Base-by-base conservation (phyloP, 2,888 invertebrate species). In the Agelastica alni region DNA sequence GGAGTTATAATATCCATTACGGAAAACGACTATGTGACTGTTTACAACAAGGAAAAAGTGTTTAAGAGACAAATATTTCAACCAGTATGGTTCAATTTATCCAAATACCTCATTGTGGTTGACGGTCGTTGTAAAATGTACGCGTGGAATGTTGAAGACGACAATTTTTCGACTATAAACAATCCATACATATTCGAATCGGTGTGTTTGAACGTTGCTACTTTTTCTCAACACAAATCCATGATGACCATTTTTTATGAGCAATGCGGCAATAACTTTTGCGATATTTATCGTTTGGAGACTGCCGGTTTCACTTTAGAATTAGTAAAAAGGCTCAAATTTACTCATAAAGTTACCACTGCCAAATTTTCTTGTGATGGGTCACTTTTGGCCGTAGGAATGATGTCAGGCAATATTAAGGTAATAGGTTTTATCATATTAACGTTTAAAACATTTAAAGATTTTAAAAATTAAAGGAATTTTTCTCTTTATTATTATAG, bases 341-440 rank as follows among this genome's bases (percentile, higher is more conserved):
- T 68, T 43, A 51, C 60, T 12, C 54, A 42, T 9, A 61, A 63
- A 26, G 58, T 69, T 42, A 65, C 52, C 9, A 67, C 64, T 30
- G 68, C 69, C 36, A 62, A 66, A 30, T 72, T 72, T 60, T 83
- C 85, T 0, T 69, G 77, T 0, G 82, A 85, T 64, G 83, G 82
- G 3, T 75, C 79, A 44, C 78, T 85, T 53, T 74, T 88, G 9
- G 87, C 87, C 0, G 68, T 86, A 64, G 88, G 88, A 1, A 79
- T 84, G 13, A 80, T 82, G 41, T 80, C 79, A 14, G 88, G 88
- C 1, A 75, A 80, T 55, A 82, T 88, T 65, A 78, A 80, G 73
- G 87, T 88, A 75, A 81, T n/a, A n/a, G n/a, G n/a, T n/a, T n/a
- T n/a, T n/a, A n/a, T n/a, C n/a, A n/a, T n/a, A n/a, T n/a, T n/a